A percentile compares a stretch with the other conserved stretches of the same genome.
Conservation (phyloP, 2,888 invertebrate species). For the Monopis laevigella region DNA sequence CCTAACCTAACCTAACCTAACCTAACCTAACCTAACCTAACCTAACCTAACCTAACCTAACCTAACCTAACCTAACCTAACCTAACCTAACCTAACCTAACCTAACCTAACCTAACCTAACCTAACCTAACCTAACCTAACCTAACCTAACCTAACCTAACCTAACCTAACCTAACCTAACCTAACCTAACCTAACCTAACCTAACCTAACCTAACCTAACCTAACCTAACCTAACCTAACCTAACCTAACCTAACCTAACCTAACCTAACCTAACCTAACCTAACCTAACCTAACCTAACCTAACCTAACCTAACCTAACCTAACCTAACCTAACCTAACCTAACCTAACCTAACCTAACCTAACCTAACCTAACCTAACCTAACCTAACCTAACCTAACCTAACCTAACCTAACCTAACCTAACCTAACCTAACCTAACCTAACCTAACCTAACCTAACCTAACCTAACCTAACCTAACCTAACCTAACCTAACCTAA, state of each 20-base stretch:
- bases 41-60: conserved; percentile 13
- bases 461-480: conserved; percentile 18
- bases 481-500: conserved; percentile 19
- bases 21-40: conserved; percentile 17
- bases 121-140: conserved; percentile 10
- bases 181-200: conserved; percentile 14
- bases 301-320: conserved; percentile 9
- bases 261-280: conserved; percentile 11
- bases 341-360: conserved; percentile 14
- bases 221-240: conserved; percentile 13
- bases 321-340: conserved; percentile 14
- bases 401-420: conserved; percentile 12
- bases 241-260: conserved; percentile 12
- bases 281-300: background rate
- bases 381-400: background rate
- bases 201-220: conserved; percentile 15
- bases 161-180: conserved; percentile 13
- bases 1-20: conserved; percentile 15
- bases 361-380: conserved; percentile 7
- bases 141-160: conserved; percentile 14
- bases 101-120: conserved; percentile 11
- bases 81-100: conserved; percentile 11
- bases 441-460: conserved; percentile 13
- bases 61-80: conserved; percentile 14
- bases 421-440: conserved; percentile 17